Conservation (phyloP, 2,113 vertebrate species). For the Tragelaphus scriptus region DNA sequence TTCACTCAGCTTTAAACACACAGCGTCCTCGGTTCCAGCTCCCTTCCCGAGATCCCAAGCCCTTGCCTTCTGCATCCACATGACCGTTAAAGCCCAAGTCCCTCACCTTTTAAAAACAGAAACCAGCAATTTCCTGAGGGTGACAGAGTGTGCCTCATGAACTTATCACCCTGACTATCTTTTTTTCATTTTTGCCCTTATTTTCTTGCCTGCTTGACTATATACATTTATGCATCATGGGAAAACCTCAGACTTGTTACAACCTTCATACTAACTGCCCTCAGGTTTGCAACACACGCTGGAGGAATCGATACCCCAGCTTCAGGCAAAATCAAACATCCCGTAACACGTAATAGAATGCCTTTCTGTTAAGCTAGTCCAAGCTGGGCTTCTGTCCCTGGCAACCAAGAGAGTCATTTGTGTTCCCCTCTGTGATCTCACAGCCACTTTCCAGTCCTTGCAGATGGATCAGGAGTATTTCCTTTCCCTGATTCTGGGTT, state of each 20-base stretch:
- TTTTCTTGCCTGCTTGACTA: not conserved
- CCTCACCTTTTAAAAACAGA: not conserved
- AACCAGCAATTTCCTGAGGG: not conserved
- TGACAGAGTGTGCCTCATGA: too few species aligned
- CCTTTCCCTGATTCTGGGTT: not conserved
- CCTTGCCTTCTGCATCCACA: not conserved
- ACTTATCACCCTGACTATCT: too few species aligned
- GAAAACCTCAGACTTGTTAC: not conserved
- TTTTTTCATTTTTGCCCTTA: not conserved
- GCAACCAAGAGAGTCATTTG: fast-evolving
- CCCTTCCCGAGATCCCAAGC: not conserved
- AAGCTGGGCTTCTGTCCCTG: not conserved
- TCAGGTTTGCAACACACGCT: not conserved
- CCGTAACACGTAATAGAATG: fast-evolving
- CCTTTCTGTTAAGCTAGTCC: too few species aligned
- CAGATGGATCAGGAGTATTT: fast-evolving
- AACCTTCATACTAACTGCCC: not conserved
- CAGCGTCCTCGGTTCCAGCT: not conserved
- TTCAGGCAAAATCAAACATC: not conserved
- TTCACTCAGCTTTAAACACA: not conserved
- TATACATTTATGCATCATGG: fast-evolving
- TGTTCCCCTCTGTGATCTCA: too few species aligned
- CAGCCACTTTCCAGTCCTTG: fast-evolving
- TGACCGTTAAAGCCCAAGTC: not conserved
- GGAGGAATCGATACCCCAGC: fast-evolving